Evolutionary conservation across 2,113 vertebrate genomes (phyloP), one percentile per base, ranked within the genome.

Genomic region (Paracanthobrama guichenoti): DNA sequence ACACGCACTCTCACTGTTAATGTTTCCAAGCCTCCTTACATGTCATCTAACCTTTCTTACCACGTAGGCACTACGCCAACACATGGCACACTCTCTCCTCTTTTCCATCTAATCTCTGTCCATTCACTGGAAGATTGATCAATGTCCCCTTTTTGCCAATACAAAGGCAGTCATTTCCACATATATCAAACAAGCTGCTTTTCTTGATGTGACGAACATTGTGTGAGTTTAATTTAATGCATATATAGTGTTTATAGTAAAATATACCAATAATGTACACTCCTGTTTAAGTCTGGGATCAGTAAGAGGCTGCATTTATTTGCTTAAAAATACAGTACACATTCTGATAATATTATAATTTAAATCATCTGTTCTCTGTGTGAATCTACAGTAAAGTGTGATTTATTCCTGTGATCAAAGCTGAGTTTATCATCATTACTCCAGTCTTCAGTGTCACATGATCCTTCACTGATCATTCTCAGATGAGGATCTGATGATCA

Each of bases 1-100:
- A 24, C 3, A 16, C 77, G 64, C n/a, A 26, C 60, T 2, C 77
- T 28, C 59, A 2, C 59, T 8, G 13, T 31, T 80, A 81, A 81
- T 81, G 39, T 81, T 67, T 79, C 60, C 78, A 66, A 80, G 24
- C 42, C 24, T 24, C 26, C 42, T 28, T 42, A 60, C 44, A 66
- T 66, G 60, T 22, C 16, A 14, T 48, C 60, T 80, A 31, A 80
- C 78, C 79, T 31, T 59, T 64, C 59, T 67, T 57, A 26, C 14
- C 39, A 80, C 18, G 26, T 67, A 81, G 16, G 42, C 62, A 53
- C 14, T 50, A 66, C 26, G 18, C 60, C 60, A 66, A 80, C 78
- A 48, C 78, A 66, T 10, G 55, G 22, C 57, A 46, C 77, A 18
- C 59, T 79, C 24, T 48, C 14, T 50, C 2, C 3, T 22, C 18